These are phyloP conservation scores for Pelosia muscerda DNA, from an alignment of 2,888 invertebrate species.

Conservation along the genomic window DNA sequence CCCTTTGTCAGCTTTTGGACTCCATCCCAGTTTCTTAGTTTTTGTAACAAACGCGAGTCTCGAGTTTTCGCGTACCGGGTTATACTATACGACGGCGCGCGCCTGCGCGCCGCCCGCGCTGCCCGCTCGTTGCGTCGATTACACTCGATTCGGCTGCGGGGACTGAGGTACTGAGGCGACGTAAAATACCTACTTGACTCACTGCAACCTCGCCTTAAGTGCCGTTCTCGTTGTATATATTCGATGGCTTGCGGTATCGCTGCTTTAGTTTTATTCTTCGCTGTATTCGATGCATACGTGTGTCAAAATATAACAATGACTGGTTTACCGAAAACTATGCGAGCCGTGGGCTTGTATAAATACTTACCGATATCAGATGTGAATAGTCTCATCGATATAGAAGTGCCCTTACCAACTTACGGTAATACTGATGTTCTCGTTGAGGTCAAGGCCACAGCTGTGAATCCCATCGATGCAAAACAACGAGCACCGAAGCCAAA, in stretches of 20 bases:
- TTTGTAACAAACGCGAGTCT: too few relatives aligned
- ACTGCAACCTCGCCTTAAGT: too few relatives aligned
- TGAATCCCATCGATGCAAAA: slow-evolving; percentile 80
- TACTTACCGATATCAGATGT: slow-evolving; percentile 74
- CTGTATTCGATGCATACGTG: slow-evolving; percentile 21
- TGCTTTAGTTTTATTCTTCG: slow-evolving; percentile 16
- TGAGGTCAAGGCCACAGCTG: slow-evolving; percentile 74
- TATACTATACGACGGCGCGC: too few relatives aligned
- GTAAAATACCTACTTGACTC: too few relatives aligned
- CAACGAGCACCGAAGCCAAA: slow-evolving; percentile 71
- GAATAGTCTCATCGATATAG: slow-evolving; percentile 71
- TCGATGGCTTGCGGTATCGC: slow-evolving; percentile 12
- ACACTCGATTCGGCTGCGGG: too few relatives aligned
- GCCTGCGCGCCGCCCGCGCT: too few relatives aligned
- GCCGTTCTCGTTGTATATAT: neutral
- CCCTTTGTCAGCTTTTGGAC: too few relatives aligned
- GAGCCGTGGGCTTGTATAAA: slow-evolving; percentile 78
- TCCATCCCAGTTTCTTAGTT: too few relatives aligned
- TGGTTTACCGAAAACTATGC: slow-evolving; percentile 73
- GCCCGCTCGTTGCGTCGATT: too few relatives aligned
- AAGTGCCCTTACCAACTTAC: slow-evolving; percentile 68
- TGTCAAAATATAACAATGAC: slow-evolving; percentile 37
- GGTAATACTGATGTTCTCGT: slow-evolving; percentile 69
- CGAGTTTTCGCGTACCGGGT: too few relatives aligned
- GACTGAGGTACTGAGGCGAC: too few relatives aligned